A percentile compares a stretch with the other conserved stretches of the same genome.
These are phyloP conservation scores for Vicugna pacos DNA, from an alignment of 2,113 vertebrate genomes.

Conservation along the genomic window DNA sequence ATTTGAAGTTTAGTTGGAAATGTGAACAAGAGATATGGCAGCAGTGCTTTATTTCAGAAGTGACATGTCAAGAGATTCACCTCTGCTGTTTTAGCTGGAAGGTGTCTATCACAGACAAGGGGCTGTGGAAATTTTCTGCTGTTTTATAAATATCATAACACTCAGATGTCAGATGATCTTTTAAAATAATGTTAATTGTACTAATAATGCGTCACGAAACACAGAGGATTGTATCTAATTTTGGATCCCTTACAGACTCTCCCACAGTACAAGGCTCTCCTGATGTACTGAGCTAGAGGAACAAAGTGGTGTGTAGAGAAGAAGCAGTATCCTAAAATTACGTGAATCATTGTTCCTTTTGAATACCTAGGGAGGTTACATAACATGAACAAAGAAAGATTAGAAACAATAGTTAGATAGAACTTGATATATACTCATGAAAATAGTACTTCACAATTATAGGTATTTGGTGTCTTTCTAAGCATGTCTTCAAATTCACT, in stretches of 20 bases:
- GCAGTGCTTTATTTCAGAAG: neutral
- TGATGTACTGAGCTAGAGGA: conserved; percentile 18
- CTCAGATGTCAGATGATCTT: neutral
- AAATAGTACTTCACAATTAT: neutral
- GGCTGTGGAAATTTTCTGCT: neutral
- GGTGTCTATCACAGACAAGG: neutral
- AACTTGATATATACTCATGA: neutral
- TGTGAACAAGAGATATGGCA: neutral
- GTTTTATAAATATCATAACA: neutral
- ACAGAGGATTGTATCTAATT: neutral
- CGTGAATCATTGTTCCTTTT: neutral
- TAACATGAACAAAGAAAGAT: neutral
- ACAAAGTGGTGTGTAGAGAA: neutral
- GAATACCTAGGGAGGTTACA: neutral
- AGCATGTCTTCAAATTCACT: neutral
- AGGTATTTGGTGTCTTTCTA: neutral
- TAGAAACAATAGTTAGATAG: neutral
- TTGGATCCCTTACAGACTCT: neutral
- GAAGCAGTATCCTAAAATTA: neutral
- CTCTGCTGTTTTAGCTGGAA: neutral
- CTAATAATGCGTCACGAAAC: neutral
- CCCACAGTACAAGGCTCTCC: neutral
- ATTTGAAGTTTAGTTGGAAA: neutral
- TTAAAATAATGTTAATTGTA: neutral
- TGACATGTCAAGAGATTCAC: neutral